These are phyloP conservation scores for Hippocampus kuda DNA, from an alignment of 2,797 vertebrate species.

Conservation along the genomic window DNA sequence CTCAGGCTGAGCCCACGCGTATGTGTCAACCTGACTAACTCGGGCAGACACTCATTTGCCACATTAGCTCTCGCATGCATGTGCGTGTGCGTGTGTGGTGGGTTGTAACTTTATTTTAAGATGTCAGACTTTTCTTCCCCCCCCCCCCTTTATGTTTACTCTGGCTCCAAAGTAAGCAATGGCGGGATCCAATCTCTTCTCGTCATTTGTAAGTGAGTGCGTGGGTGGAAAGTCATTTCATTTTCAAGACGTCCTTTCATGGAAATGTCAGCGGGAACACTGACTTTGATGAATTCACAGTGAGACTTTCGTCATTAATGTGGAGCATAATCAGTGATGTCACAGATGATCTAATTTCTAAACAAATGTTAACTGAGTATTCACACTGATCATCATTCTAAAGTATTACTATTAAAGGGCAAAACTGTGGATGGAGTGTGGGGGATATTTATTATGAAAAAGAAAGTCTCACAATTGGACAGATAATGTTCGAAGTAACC, in stretches of 20 bases:
- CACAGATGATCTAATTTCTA: neutral
- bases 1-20: conserved; percentile 1
- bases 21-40: neutral
- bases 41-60: neutral
- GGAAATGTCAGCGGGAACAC: neutral
- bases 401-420: too few species aligned
- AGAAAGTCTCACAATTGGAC: too few species aligned
- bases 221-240: conserved; percentile 38
- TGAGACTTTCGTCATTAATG: neutral
- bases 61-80: neutral
- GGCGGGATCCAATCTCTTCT: conserved; percentile 50
- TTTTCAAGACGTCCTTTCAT: neutral
- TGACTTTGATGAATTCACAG: neutral
- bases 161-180: conserved; percentile 33
- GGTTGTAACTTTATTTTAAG: neutral
- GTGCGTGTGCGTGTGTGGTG: neutral
- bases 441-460: too few species aligned
- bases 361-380: neutral
- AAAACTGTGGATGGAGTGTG: too few species aligned
- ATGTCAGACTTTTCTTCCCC: neutral
- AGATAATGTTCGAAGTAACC: too few species aligned
- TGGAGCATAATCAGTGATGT: neutral
- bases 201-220: conserved; percentile 33
- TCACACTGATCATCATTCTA: too few species aligned
- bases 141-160: conserved; percentile 3